Evolutionary conservation across 2,113 vertebrate genomes (phyloP).

Genomic region (Corythoichthys intestinalis): DNA sequence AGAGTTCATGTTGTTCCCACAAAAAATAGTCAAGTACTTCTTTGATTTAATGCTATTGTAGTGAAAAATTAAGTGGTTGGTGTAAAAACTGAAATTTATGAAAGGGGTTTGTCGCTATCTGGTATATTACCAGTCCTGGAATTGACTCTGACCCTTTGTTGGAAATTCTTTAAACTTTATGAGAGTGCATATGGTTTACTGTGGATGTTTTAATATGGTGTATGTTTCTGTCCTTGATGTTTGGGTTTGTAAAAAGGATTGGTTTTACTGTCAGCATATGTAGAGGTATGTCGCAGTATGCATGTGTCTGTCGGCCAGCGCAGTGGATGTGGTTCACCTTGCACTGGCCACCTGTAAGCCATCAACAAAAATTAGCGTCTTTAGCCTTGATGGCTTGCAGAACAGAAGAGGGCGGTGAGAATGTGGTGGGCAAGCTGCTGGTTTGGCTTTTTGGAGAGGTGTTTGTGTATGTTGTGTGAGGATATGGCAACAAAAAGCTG

Average conservation of each 20-base stretch:
- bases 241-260: constrained; percentile 56
- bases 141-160: constrained; percentile 36
- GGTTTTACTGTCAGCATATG: constrained; percentile 40
- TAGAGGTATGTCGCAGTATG: constrained; percentile 21
- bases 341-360: constrained; percentile 76
- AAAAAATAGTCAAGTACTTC: constrained; percentile 14
- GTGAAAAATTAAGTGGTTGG: background rate
- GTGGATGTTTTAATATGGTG: constrained; percentile 57
- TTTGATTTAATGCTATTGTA: background rate
- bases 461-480: constrained; percentile 20
- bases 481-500: constrained; percentile 17
- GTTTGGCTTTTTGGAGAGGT: constrained; percentile 22
- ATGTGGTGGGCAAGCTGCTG: constrained; percentile 41
- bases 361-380: constrained; percentile 75
- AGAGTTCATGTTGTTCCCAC: constrained; percentile 12
- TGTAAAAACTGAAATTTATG: constrained; percentile 29
- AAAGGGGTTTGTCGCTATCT: constrained; percentile 31
- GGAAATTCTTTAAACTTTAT: constrained; percentile 52
- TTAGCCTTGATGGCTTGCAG: constrained; percentile 73
- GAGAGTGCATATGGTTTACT: constrained; percentile 50
- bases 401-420: constrained; percentile 52
- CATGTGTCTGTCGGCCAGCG: constrained; percentile 40
- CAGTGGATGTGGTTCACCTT: constrained; percentile 71
- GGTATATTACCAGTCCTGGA: constrained; percentile 37
- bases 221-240: constrained; percentile 64